These are phyloP conservation scores for Chelonus formosanus DNA, from an alignment of 2,888 invertebrate genomes.

Conservation along the genomic window DNA sequence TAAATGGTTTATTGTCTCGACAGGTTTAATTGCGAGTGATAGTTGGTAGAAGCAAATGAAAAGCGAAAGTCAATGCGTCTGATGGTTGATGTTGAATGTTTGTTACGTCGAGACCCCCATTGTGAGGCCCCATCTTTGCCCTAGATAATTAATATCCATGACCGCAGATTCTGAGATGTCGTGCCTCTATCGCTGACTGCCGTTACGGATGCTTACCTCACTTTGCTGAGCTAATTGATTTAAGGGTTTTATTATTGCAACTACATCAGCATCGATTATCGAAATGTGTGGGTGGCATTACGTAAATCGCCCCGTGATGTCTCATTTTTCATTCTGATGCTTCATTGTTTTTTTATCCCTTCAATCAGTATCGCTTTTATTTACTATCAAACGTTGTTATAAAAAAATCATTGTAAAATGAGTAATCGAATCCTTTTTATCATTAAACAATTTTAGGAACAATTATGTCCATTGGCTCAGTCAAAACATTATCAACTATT, in stretches of 20 bases:
- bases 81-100: conserved; percentile 19
- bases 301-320: neutral
- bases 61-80: conserved; percentile 50
- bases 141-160: conserved; percentile 60
- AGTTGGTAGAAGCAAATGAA: conserved; percentile 40
- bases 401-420: no score
- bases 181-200: conserved; percentile 22
- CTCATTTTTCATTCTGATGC: neutral
- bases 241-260: conserved; percentile 47
- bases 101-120: conserved; percentile 41
- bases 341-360: conserved; percentile 4
- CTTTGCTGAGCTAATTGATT: conserved; percentile 51
- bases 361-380: no score
- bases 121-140: conserved; percentile 52
- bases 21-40: neutral
- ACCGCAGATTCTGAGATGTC: conserved; percentile 37
- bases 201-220: conserved; percentile 27
- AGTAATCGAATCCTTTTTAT: no score
- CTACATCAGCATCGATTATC: conserved; percentile 9
- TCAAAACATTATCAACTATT: no score
- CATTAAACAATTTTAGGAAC: no score
- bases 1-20: no score
- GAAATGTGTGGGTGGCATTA: neutral
- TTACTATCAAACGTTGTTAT: no score
- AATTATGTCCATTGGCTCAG: no score